Evolutionary conservation across 2,113 vertebrate species (phyloP).

Genomic region (Hirundichthys speculiger): DNA sequence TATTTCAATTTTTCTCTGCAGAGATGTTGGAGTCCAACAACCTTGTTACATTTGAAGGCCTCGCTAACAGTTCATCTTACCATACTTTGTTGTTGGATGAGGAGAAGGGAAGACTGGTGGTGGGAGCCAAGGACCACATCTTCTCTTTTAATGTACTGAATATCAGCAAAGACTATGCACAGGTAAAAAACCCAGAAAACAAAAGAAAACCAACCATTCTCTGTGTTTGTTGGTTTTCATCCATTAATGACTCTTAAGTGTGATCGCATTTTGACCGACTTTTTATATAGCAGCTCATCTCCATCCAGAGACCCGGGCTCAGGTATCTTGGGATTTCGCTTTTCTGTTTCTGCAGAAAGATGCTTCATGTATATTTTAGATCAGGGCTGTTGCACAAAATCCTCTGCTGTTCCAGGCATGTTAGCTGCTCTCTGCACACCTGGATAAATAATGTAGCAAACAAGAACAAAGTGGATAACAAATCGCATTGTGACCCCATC

Average conservation of each 20-base stretch:
- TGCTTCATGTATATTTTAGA: slow-evolving; percentile 78
- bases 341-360: slow-evolving; percentile 72
- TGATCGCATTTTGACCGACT: slow-evolving; percentile 34
- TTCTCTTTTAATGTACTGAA: slow-evolving; percentile 97
- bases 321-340: slow-evolving; percentile 57
- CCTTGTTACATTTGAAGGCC: slow-evolving; percentile 90
- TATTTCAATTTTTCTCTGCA: slow-evolving; percentile 75
- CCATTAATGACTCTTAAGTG: not conserved
- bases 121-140: slow-evolving; percentile 97
- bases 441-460: slow-evolving; percentile 82
- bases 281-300: slow-evolving; percentile 31
- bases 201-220: slow-evolving; percentile 8
- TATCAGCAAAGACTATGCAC: slow-evolving; percentile 91
- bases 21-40: slow-evolving; percentile 98
- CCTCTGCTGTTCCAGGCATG: slow-evolving; percentile 67
- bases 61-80: slow-evolving; percentile 94
- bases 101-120: slow-evolving; percentile 91
- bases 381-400: slow-evolving; percentile 68
- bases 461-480: slow-evolving; percentile 79
- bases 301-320: slow-evolving; percentile 34
- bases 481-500: slow-evolving; percentile 67
- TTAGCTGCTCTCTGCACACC: slow-evolving; percentile 73
- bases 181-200: slow-evolving; percentile 79
- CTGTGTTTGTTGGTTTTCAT: slow-evolving; percentile 11
- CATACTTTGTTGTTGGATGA: slow-evolving; percentile 97